Conservation (phyloP, 30 jellyfish, hydroid and myxozoan species). For the Aurelia sp. region DNA sequence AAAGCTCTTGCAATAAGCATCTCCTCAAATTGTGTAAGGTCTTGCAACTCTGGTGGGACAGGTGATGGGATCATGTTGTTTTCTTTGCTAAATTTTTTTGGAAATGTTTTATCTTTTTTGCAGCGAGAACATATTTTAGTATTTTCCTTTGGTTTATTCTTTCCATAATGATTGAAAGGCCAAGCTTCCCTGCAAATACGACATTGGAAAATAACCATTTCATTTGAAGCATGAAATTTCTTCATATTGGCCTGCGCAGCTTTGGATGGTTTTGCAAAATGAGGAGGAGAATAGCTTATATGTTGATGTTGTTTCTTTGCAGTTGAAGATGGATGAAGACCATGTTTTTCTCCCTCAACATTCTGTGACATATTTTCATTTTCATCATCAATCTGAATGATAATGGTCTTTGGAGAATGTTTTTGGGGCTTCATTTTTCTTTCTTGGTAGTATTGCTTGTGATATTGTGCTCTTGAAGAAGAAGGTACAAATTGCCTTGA, state of each 20-base stretch:
- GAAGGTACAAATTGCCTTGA: no score
- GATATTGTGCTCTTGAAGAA: no score
- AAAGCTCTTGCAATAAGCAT: slow-evolving; percentile 64
- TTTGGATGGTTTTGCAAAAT: no score
- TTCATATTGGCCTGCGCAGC: not conserved
- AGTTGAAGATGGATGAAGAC: no score
- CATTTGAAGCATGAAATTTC: not conserved
- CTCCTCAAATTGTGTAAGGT: slow-evolving; percentile 60
- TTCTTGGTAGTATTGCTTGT: no score
- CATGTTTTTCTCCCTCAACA: no score
- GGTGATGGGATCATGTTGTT: slow-evolving; percentile 65
- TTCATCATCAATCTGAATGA: no score
- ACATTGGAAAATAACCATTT: slow-evolving; percentile 26
- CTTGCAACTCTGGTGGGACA: slow-evolving; percentile 64
- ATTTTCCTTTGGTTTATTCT: not conserved
- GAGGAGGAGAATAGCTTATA: no score
- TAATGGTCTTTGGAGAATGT: no score
- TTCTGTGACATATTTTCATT: no score
- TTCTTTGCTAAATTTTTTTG: slow-evolving; percentile 40
- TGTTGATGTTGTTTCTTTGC: no score
- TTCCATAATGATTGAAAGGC: not conserved
- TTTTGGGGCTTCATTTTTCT: no score
- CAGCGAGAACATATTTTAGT: slow-evolving; percentile 25
- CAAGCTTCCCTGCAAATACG: slow-evolving; percentile 22
- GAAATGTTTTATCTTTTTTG: slow-evolving; percentile 26